These are phyloP conservation scores for Lithophane ornitopus DNA, from an alignment of 2,888 invertebrate species.

Conservation along the genomic window DNA sequence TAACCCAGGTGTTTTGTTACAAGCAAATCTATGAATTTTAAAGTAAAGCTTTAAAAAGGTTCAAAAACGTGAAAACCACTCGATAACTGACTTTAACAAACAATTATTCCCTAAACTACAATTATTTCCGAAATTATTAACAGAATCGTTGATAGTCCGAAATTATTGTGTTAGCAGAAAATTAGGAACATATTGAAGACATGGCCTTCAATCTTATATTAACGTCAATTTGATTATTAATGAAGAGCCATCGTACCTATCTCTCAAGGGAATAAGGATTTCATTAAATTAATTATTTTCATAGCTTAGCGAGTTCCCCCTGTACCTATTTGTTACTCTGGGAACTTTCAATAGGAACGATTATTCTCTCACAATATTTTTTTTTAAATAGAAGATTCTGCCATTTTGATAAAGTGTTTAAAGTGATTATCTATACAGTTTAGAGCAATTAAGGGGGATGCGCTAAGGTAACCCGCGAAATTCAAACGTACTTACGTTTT, in stretches of 20 bases:
- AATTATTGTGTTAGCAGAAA: background rate
- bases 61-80: background rate
- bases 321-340: conserved; percentile 11
- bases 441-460: background rate
- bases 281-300: conserved; percentile 8
- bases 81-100: too few species aligned
- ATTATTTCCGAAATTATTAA: background rate
- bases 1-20: background rate
- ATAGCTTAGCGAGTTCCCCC: background rate
- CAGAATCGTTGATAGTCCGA: background rate
- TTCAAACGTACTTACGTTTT: too few species aligned
- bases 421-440: background rate
- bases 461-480: too few species aligned
- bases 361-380: conserved; percentile 6
- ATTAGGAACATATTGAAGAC: background rate
- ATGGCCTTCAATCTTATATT: background rate
- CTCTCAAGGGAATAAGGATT: conserved; percentile 1
- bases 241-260: background rate
- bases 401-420: background rate
- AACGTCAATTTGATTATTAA: conserved; percentile 2
- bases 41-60: background rate
- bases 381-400: background rate
- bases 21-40: background rate
- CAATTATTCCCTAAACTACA: too few species aligned
- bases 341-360: conserved; percentile 4